Conservation (phyloP, 2,113 vertebrate species). For the Hydropotes inermis region DNA sequence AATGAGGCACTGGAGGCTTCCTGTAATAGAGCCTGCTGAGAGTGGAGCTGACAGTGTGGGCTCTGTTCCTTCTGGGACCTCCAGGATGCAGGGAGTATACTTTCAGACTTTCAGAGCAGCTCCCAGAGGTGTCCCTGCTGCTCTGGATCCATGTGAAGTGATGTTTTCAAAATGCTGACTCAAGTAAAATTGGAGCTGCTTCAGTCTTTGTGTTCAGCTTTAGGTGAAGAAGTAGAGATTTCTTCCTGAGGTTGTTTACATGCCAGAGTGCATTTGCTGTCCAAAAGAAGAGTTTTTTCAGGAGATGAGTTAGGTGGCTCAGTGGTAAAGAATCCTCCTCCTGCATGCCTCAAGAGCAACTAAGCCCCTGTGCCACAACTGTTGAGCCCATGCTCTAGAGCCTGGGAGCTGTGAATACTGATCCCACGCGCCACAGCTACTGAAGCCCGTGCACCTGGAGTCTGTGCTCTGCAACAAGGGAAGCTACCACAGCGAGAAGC, state of each 20-base stretch:
- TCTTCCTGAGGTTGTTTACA: not conserved
- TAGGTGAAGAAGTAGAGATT: not conserved
- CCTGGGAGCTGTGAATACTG: fast-evolving
- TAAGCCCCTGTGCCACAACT: not conserved
- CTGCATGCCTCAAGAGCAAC: not conserved
- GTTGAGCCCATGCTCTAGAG: not conserved
- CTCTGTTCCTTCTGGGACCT: not conserved
- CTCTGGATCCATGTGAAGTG: not conserved
- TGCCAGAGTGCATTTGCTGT: not conserved
- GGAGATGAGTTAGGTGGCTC: not conserved
- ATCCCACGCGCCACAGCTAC: not conserved
- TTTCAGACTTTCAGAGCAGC: too few species aligned
- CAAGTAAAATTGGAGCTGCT: not conserved
- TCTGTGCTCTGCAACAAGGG: not conserved
- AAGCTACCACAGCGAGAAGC: not conserved
- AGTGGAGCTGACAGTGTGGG: fast-evolving
- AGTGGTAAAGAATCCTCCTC: not conserved
- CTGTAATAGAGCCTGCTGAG: not conserved
- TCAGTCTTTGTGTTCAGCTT: not conserved
- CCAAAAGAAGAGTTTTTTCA: not conserved
- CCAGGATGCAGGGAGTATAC: fast-evolving
- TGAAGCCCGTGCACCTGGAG: not conserved
- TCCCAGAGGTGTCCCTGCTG: not conserved
- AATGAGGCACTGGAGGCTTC: not conserved
- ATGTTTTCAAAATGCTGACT: not conserved